These are phyloP conservation scores for Sylvilagus floridanus DNA, from an alignment of 2,797 vertebrate species.

Conservation along the genomic window DNA sequence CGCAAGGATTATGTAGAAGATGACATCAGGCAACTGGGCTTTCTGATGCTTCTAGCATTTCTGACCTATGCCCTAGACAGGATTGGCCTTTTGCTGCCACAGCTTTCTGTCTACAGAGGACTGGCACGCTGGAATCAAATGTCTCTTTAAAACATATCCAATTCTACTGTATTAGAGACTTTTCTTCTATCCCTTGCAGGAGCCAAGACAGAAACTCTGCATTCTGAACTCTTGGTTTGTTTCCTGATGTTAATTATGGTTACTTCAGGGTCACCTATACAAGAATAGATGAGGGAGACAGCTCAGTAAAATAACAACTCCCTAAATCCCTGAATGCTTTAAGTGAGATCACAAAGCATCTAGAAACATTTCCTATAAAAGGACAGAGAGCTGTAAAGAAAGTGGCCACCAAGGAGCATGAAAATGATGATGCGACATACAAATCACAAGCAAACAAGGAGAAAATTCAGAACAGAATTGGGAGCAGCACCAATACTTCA, in stretches of 20 bases:
- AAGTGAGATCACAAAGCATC: not conserved
- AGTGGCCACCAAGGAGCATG: not conserved
- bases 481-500: not conserved
- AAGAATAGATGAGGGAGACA: conserved; percentile 28
- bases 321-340: not conserved
- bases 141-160: not conserved
- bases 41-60: not conserved
- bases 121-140: not conserved
- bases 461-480: not conserved
- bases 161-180: not conserved
- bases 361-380: conserved; percentile 19
- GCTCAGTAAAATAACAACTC: not conserved
- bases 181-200: not conserved
- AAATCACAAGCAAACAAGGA: conserved; percentile 45
- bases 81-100: not conserved
- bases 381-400: conserved; percentile 17
- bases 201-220: not conserved
- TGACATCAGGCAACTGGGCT: not conserved
- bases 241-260: not conserved
- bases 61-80: not conserved
- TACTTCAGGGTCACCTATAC: not conserved
- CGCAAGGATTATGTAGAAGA: not conserved
- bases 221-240: not conserved
- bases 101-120: not conserved
- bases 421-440: conserved; percentile 9